phyloP scores from a whole-genome alignment of 35 echinoderm and acorn worm species.

The Heliocidaris tuberculata region DNA sequence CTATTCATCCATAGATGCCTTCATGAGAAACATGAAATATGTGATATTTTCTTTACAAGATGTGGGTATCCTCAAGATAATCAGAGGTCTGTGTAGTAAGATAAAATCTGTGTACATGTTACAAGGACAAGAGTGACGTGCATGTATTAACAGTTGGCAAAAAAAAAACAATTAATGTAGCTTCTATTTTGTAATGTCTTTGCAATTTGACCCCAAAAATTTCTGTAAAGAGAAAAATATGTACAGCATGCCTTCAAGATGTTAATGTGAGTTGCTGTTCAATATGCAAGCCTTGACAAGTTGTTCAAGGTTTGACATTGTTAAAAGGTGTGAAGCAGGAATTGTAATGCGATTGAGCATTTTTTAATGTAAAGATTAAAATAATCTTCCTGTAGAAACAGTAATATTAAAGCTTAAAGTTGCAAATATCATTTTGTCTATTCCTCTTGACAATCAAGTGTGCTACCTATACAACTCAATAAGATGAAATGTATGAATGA shows the following conservation, averaged over 20 bases:
- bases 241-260: neutral
- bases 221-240: neutral
- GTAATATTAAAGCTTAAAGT: neutral
- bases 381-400: too few relatives aligned
- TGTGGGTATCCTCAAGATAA: neutral
- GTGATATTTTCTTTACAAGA: neutral
- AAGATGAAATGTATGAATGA: neutral
- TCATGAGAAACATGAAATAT: neutral
- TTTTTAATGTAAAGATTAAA: too few relatives aligned
- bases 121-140: neutral
- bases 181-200: neutral
- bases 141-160: neutral
- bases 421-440: neutral
- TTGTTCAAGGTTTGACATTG: too few relatives aligned
- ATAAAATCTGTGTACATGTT: too few relatives aligned
- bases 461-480: neutral
- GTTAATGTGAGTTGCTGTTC: neutral
- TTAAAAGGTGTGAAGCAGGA: too few relatives aligned
- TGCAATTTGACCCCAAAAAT: neutral
- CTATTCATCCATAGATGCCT: neutral
- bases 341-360: too few relatives aligned
- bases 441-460: neutral
- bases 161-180: neutral
- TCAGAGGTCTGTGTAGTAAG: too few relatives aligned
- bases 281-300: neutral